Evolutionary conservation across 1,140 invertebrate species (phyloP), one percentile per base, ranked within the genome.

Genomic region (Bradynema listronoti): DNA sequence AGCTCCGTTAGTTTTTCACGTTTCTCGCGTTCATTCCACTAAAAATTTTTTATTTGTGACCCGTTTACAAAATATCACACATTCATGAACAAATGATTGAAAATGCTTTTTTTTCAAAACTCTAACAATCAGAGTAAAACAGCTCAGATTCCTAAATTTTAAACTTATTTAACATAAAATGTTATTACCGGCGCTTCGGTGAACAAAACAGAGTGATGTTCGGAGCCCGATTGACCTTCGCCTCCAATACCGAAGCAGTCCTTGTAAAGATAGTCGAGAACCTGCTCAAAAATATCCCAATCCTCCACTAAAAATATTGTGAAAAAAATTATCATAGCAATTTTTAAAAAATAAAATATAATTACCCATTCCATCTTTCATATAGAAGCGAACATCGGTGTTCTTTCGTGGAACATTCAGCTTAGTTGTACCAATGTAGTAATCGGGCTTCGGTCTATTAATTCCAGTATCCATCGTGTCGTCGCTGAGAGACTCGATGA

Each of bases 281-380:
- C 83, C 75, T 90, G 88, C 79, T 95, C 91, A 82, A 94, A 95
- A 53, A 92, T 81, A 70, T 94, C 90, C 90, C 91, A 95, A 78
- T 95, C 90, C 63, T 95, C 90, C 63, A 95, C 82, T 83, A 68
- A 27, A 77, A 78, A 59, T 56, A 3, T 4, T 6, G 9, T 27
- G 24, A 57, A 58, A 65, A 67, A 56, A 47, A 42, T 39, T 46
- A 22, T 22, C 30, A 36, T 46, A 43, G 19, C 24, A 19, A 16
- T 25, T 42, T 51, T 2, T 29, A 11, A 19, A 47, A 65, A 50
- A 30, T 2, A 56, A 49, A 54, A 51, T n/a, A 11, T 51, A 11
- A 36, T 32, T 29, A 50, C 57, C 47, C 47, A 58, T 65, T 45
- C 52, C 55, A 53, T 72, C 69, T 25, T 64, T 57, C 83, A 94